Evolutionary conservation across 2,113 vertebrate species (phyloP), one percentile per base, ranked within the genome.

Genomic region (Chaenogobius annularis): DNA sequence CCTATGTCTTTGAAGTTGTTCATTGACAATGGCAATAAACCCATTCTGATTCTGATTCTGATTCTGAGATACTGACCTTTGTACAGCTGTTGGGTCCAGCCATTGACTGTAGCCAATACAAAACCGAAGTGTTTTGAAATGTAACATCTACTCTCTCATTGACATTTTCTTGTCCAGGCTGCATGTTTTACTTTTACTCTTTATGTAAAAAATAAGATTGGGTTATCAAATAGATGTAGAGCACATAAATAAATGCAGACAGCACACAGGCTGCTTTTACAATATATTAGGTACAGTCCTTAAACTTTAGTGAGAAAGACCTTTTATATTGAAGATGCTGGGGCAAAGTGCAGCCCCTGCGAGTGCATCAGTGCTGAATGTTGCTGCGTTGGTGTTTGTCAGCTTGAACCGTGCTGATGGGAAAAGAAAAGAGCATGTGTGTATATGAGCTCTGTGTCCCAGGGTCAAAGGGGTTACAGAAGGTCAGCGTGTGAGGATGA

Each of bases 141-240:
- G 44, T 10, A 46, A 46, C 47, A 2, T 46, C 11, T 46, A 46
- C 13, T 50, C 47, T 55, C n/a, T 55, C 20, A 55, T 55, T 20
- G 52, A 55, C n/a, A 2, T 2, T 58, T 40, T 54, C 52, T 72
- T 55, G 59, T 40, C 47, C 47, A 11, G 61, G 59, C 61, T 52
- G 35, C 9, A 75, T 83, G 74, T 82, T 85, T 81, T 54, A 17
- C 74, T 19, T 72, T 72, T 72, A 76, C 52, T 71, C 73, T 62
- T 56, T 71, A 79, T 85, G 76, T 81, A 75, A 14, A 76, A 79
- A 79, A 74, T 31, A 31, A 68, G 47, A 66, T 46, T 6, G 77
- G 55, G 6, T 76, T 67, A 67, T 75, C 74, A 67, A 63, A 66
- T 71, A 80, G 70, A 55, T 64, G 7, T 48, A 66, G 65, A 17